These are phyloP conservation scores for Platichthys flesus DNA, from an alignment of 2,113 vertebrate genomes.

Conservation along the genomic window DNA sequence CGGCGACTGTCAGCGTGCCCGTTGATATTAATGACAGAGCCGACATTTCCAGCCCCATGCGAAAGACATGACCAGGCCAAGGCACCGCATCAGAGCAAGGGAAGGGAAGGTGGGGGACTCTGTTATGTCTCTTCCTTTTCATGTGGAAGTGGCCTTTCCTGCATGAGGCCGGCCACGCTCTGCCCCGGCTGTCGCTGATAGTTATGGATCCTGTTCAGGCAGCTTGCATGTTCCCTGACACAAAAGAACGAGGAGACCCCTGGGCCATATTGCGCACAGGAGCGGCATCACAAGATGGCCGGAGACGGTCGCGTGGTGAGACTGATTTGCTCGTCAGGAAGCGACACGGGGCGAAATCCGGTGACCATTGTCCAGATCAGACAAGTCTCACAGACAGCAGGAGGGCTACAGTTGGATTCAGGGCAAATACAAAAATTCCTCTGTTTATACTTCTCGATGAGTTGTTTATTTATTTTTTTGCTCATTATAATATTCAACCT, in stretches of 20 bases:
- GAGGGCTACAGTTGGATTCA: slow-evolving; percentile 69
- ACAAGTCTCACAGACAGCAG: slow-evolving; percentile 62
- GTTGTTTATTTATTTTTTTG: slow-evolving; percentile 74
- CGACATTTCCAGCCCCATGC: slow-evolving; percentile 51
- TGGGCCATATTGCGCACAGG: slow-evolving; percentile 59
- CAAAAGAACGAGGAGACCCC: slow-evolving; percentile 70
- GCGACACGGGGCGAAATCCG: slow-evolving; percentile 53
- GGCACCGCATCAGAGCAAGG: slow-evolving; percentile 47
- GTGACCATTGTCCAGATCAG: slow-evolving; percentile 73
- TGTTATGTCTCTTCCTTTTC: slow-evolving; percentile 67
- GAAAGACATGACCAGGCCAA: slow-evolving; percentile 50
- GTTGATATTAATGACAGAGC: slow-evolving; percentile 65
- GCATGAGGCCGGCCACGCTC: slow-evolving; percentile 49
- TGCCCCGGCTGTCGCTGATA: slow-evolving; percentile 74
- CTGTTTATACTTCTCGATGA: slow-evolving; percentile 76
- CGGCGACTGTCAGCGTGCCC: slow-evolving; percentile 36
- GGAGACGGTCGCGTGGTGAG: slow-evolving; percentile 57
- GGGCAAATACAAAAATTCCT: slow-evolving; percentile 70
- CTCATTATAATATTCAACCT: slow-evolving; percentile 83
- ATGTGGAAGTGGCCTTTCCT: slow-evolving; percentile 75
- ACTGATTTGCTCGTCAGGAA: slow-evolving; percentile 74
- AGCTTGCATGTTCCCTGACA: slow-evolving; percentile 68
- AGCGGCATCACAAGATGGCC: slow-evolving; percentile 57
- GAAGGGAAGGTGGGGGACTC: slow-evolving; percentile 53
- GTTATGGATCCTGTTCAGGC: slow-evolving; percentile 76